Evolutionary conservation across 2,113 vertebrate genomes (phyloP), one percentile per base, ranked within the genome.

Genomic region (Probosciger aterrimus): DNA sequence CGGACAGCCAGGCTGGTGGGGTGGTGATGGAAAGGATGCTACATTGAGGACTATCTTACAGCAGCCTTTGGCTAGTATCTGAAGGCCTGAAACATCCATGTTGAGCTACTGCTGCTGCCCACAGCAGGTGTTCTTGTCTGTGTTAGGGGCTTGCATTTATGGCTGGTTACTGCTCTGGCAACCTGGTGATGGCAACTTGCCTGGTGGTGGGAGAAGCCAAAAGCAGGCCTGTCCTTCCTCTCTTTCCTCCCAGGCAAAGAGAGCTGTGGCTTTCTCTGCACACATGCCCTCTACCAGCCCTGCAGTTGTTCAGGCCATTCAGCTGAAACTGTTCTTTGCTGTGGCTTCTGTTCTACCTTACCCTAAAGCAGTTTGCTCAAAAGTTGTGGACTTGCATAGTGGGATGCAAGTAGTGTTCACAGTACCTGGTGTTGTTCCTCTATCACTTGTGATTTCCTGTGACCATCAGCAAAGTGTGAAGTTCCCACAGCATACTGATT

Each of bases 121-220:
- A 7, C 19, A 75, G 75, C 69, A 85, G 50, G 69, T 90, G 46
- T 74, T 73, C 43, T 86, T 65, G 18, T 39, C 37, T 49, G 30
- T 83, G 14, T 87, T 59, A 53, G 18, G 52, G 88, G 27, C 24
- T 89, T 44, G 20, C 0, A 0, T 47, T 25, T 0, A 0, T 60
- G 62, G 25, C 49, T 82, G 77, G 30, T 19, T 63, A 6, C 46
- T 86, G 76, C 63, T 67, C 30, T 86, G 80, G 64, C 46, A 86
- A 44, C 41, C n/a, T 53, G 50, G 33, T 35, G 33, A 59, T 59
- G 57, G 50, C n/a, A 57, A 13, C 47, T 75, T 82, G 31, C 47
- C 35, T 46, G 19, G n/a, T 28, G 49, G n/a, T 71, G 27, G 37
- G 31, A 85, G 62, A 85, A 85, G 43, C 71, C 75, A 63, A 63